These are phyloP conservation scores for Coturnix japonica DNA, from an alignment of 2,113 vertebrate genomes.

Conservation along the genomic window DNA sequence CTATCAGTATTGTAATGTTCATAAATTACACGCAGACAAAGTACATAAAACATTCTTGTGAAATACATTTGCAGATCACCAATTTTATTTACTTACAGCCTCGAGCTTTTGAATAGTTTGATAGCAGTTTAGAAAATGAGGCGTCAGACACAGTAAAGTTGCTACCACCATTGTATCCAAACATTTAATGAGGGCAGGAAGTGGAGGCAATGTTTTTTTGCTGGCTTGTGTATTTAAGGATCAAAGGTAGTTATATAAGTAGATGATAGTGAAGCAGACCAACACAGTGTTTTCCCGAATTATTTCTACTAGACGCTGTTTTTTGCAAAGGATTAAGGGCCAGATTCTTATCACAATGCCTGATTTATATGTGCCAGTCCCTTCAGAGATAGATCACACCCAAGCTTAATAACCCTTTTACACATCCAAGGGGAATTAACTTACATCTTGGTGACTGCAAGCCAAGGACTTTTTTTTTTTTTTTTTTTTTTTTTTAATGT, in stretches of 20 bases:
- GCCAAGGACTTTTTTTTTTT: neutral
- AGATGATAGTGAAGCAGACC: neutral
- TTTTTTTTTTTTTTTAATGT: neutral
- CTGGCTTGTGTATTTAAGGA: neutral
- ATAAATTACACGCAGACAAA: neutral
- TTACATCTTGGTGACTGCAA: neutral
- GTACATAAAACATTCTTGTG: neutral
- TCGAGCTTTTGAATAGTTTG: neutral
- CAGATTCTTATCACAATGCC: neutral
- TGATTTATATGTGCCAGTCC: neutral
- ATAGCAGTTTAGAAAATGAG: neutral
- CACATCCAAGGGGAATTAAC: accelerated
- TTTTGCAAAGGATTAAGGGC: constrained; percentile 18
- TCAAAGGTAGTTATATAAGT: constrained; percentile 32
- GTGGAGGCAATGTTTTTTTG: neutral
- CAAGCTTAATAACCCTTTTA: neutral
- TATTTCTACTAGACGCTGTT: neutral
- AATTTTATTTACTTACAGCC: neutral
- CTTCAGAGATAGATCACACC: neutral
- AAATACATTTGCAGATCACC: neutral
- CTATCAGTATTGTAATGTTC: neutral
- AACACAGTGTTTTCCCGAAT: neutral
- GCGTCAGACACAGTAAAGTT: neutral
- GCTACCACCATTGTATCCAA: neutral
- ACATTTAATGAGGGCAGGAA: neutral